Evolutionary conservation across 2,888 invertebrate genomes (phyloP).

Genomic region (Scaptomyza flava): DNA sequence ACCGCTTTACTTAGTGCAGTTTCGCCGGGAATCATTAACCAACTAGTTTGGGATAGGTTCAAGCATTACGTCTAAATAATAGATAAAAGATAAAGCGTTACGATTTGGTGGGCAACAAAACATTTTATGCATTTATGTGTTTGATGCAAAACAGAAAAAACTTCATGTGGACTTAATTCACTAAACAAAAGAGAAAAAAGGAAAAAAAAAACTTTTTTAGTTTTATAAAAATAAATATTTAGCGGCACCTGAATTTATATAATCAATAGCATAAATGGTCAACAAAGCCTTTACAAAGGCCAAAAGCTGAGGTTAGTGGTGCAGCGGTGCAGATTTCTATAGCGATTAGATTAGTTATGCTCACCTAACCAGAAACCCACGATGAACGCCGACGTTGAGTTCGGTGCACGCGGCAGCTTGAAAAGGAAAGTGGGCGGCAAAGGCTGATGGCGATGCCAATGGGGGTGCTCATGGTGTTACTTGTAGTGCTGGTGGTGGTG

Average conservation of each 20-base stretch:
- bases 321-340: slow-evolving; percentile 32
- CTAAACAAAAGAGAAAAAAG: no score
- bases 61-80: no score
- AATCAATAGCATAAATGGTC: not conserved
- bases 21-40: not conserved
- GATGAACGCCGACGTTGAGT: slow-evolving; percentile 20
- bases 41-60: not conserved
- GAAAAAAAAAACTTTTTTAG: no score
- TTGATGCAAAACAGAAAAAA: no score
- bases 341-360: slow-evolving; percentile 75
- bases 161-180: no score
- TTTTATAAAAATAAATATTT: no score
- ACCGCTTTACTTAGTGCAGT: not conserved
- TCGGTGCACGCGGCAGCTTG: slow-evolving; percentile 64
- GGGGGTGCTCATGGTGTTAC: not conserved
- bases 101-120: no score
- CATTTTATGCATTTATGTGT: no score
- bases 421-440: slow-evolving; percentile 73
- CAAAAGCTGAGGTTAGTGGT: not conserved
- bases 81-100: no score
- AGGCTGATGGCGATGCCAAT: slow-evolving; percentile 2
- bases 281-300: no score
- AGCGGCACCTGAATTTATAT: no score
- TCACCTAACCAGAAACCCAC: slow-evolving; percentile 62
- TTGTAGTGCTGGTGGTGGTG: not conserved